Percentiles rank a stretch among this genome's conserved stretches.
These are phyloP conservation scores for Spialia ferax DNA, from an alignment of 2,888 invertebrate genomes.

Conservation along the genomic window DNA sequence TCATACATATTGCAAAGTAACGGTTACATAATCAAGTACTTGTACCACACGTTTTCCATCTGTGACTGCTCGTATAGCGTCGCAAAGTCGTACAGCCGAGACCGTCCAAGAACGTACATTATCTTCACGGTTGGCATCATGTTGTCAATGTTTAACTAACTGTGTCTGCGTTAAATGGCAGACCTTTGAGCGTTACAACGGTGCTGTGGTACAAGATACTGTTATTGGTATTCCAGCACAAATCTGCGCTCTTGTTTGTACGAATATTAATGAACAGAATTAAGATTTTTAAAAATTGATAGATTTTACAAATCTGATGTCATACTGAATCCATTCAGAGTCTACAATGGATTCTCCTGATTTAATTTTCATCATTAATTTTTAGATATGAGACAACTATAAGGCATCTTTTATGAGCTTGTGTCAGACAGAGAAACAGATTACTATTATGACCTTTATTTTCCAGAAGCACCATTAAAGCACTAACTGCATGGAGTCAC, in stretches of 20 bases:
- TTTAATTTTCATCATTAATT: no score
- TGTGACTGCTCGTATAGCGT: constrained; percentile 22
- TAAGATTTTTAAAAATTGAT: no score
- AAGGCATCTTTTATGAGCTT: no score
- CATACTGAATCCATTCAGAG: no score
- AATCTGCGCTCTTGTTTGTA: background rate
- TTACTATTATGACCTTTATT: background rate
- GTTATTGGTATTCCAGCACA: background rate
- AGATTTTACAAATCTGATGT: no score
- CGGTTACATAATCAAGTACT: constrained; percentile 29
- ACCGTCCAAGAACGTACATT: constrained; percentile 8
- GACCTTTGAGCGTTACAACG: background rate
- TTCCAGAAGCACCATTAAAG: background rate
- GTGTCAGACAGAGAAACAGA: no score
- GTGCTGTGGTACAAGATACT: background rate
- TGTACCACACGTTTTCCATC: constrained; percentile 3
- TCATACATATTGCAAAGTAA: constrained; percentile 26
- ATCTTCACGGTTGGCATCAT: constrained; percentile 13
- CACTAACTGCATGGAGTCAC: background rate
- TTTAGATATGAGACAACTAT: no score
- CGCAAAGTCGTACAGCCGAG: constrained; percentile 6
- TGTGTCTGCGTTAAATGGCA: constrained; percentile 7
- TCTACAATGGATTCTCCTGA: no score
- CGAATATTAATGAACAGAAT: no score
- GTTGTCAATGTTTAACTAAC: constrained; percentile 17